Evolutionary conservation across 2,888 invertebrate species (phyloP).

Genomic region (Mesoligia furuncula): DNA sequence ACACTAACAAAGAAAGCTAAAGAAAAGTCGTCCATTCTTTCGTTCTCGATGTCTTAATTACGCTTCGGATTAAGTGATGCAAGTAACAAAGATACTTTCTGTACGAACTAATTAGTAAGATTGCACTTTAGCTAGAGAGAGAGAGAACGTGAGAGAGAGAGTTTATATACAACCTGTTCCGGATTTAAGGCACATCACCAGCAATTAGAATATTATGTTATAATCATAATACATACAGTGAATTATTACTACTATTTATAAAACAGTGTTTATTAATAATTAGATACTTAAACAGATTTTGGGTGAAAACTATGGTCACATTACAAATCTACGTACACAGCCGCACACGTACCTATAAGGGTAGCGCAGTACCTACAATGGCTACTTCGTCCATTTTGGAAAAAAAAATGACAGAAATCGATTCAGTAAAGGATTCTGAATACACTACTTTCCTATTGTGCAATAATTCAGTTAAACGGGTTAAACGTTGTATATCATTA

Average conservation of each 20-base stretch:
- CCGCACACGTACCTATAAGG: neutral
- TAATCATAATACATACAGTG: neutral
- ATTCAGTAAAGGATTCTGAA: neutral
- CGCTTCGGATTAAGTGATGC: constrained; percentile 12
- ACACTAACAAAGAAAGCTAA: neutral
- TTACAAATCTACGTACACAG: neutral
- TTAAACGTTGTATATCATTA: neutral
- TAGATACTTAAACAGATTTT: neutral
- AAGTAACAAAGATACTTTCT: constrained; percentile 20
- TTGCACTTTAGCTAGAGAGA: constrained; percentile 4
- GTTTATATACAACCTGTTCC: neutral
- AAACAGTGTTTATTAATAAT: neutral
- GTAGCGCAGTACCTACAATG: too few relatives aligned
- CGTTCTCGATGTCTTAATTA: constrained; percentile 11
- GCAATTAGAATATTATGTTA: neutral
- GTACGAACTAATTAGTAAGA: constrained; percentile 23
- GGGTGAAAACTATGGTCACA: neutral
- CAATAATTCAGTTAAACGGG: neutral
- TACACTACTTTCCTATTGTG: neutral
- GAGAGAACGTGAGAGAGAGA: too few relatives aligned
- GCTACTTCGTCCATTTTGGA: too few relatives aligned
- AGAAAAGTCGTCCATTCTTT: neutral
- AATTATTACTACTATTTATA: neutral
- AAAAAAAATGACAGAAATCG: neutral
- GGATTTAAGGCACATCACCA: neutral